These are phyloP conservation scores for Engraulis encrasicolus DNA, from an alignment of 2,113 vertebrate genomes.

Conservation along the genomic window DNA sequence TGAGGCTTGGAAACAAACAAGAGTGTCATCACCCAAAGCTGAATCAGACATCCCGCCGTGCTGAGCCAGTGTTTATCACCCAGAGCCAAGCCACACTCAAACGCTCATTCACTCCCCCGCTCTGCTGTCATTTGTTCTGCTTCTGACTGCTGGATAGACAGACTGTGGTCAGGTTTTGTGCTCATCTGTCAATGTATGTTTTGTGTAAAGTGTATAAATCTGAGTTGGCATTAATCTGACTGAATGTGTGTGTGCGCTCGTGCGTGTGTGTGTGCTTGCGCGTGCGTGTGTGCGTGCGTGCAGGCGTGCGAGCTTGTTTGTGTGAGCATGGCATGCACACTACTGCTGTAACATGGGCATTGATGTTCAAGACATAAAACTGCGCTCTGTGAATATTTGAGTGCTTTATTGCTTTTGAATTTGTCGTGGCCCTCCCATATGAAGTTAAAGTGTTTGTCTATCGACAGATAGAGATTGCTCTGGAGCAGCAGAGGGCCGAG, in stretches of 20 bases:
- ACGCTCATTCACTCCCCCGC: background rate
- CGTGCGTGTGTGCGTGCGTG: background rate
- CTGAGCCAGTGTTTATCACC: background rate
- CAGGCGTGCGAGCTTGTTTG: conserved; percentile 21
- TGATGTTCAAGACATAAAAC: too few relatives aligned
- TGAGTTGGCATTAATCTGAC: background rate
- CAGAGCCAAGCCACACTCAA: background rate
- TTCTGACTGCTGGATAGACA: background rate
- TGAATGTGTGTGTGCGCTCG: conserved; percentile 28
- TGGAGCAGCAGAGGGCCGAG: conserved; percentile 70
- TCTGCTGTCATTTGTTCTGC: background rate
- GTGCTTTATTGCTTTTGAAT: background rate
- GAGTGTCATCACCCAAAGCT: background rate
- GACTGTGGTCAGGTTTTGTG: background rate
- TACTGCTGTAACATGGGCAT: too few relatives aligned
- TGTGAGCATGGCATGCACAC: conserved; percentile 22
- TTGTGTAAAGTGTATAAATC: background rate
- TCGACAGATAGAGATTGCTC: conserved; percentile 72
- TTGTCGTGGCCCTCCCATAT: too few relatives aligned
- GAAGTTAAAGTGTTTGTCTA: conserved; percentile 40
- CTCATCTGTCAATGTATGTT: background rate
- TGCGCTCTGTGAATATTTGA: too few relatives aligned
- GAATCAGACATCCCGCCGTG: background rate
- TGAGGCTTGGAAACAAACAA: conserved; percentile 7
- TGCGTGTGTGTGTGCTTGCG: conserved; percentile 20